Conservation (phyloP, 1,140 invertebrate species). For the Brachionus rubens region DNA sequence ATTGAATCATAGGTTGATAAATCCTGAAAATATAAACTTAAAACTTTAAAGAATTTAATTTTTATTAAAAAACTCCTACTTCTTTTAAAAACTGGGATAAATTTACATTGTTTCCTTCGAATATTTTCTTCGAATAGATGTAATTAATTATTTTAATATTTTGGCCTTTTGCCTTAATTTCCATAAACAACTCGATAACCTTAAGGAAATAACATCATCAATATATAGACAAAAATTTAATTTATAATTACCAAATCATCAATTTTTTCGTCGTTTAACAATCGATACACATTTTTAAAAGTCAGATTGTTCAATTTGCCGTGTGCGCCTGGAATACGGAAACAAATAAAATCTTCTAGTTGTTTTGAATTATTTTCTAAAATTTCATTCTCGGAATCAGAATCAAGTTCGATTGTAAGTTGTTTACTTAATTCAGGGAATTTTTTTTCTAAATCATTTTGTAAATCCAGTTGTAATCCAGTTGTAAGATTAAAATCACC, state of each 20-base stretch:
- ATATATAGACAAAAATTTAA: neutral
- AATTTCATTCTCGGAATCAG: no score
- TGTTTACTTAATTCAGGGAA: no score
- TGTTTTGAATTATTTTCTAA: no score
- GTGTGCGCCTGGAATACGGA: neutral
- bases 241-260: neutral
- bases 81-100: neutral
- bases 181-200: neutral
- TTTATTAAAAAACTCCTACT: neutral
- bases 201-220: neutral
- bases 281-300: neutral
- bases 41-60: neutral
- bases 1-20: neutral
- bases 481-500: no score
- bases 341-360: constrained; percentile 7
- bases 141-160: no score
- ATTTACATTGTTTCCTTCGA: neutral
- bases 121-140: no score
- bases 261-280: neutral
- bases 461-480: no score
- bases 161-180: no score
- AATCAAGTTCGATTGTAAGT: no score
- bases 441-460: no score
- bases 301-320: neutral
- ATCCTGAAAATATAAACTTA: constrained; percentile 7